Conservation (phyloP, 2,797 vertebrate genomes). For the Amniataba percoides region DNA sequence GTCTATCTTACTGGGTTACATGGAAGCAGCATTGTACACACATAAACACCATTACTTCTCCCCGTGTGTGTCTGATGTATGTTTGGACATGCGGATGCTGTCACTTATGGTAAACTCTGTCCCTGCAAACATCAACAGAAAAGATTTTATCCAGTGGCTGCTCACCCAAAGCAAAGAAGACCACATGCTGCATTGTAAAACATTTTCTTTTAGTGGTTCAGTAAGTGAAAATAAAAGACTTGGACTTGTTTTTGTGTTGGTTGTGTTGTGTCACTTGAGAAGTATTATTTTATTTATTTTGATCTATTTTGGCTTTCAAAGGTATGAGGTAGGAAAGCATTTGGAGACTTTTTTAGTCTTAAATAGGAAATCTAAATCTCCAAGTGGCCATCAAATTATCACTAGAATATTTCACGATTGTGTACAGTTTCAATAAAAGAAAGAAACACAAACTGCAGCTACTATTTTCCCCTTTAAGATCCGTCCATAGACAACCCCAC, state of each 20-base stretch:
- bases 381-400: background rate
- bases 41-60: slow-evolving; percentile 30
- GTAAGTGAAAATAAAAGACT: background rate
- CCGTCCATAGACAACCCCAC: slow-evolving; percentile 13
- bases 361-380: background rate
- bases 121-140: slow-evolving; percentile 56
- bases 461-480: slow-evolving; percentile 24
- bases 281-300: background rate
- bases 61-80: background rate
- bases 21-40: slow-evolving; percentile 12
- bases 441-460: slow-evolving; percentile 5
- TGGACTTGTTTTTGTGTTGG: too few species aligned
- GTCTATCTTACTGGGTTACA: slow-evolving; percentile 13
- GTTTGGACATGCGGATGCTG: slow-evolving; percentile 22
- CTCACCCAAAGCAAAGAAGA: slow-evolving; percentile 26
- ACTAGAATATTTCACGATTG: background rate
- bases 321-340: too few species aligned
- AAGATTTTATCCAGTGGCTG: slow-evolving; percentile 48
- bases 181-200: slow-evolving; percentile 19
- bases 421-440: background rate
- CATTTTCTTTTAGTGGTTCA: slow-evolving; percentile 1
- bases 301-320: too few species aligned
- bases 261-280: background rate
- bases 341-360: background rate
- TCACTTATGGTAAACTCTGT: slow-evolving; percentile 12